Conservation (phyloP, 2,113 vertebrate species). For the Onychorhynchus coronatus region DNA sequence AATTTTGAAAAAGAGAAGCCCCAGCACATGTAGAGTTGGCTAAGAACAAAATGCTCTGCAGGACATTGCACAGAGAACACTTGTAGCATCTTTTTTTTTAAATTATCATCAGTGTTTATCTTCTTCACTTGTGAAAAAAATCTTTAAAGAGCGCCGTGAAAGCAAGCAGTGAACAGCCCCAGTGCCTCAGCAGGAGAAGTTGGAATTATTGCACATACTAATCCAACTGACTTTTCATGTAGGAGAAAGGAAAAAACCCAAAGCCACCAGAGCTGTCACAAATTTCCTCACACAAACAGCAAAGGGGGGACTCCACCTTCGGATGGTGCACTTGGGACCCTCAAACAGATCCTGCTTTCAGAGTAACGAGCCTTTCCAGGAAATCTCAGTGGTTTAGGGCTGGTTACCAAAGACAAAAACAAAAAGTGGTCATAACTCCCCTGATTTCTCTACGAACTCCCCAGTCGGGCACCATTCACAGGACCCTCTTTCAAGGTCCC, state of each 20-base stretch:
- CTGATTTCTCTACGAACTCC: neutral
- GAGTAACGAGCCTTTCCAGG: neutral
- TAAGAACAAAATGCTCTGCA: neutral
- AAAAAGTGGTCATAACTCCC: neutral
- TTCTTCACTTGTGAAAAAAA: neutral
- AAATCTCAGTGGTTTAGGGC: neutral
- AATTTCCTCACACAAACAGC: rapidly evolving
- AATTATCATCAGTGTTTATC: neutral
- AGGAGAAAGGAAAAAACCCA: rapidly evolving
- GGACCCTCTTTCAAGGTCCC: neutral
- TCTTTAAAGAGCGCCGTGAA: neutral
- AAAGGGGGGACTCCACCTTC: neutral
- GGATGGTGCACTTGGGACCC: neutral
- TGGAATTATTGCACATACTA: neutral
- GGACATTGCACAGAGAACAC: neutral
- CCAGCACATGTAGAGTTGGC: neutral
- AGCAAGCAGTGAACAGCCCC: neutral
- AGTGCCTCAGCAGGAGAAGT: neutral
- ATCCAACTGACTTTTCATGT: neutral
- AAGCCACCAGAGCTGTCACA: neutral
- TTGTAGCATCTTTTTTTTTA: neutral
- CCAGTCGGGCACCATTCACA: neutral
- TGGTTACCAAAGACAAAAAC: neutral
- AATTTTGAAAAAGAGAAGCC: neutral
- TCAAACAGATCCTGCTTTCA: neutral